phyloP scores from a whole-genome alignment of 2,888 invertebrate genomes.

The Callosobruchus maculatus region DNA sequence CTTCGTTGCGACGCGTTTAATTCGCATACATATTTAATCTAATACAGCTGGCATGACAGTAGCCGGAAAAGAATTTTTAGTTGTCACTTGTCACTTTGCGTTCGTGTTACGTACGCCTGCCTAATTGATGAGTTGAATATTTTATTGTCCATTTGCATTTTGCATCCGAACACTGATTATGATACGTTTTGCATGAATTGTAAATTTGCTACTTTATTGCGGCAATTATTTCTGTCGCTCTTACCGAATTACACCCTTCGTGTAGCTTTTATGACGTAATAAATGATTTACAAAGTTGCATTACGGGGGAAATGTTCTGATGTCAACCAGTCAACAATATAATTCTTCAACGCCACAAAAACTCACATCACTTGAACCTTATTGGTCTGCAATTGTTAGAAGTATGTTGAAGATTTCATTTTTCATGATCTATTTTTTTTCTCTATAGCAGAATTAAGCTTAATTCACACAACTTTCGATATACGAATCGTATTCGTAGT shows the following conservation, averaged over 20 bases:
- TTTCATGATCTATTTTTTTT: no score
- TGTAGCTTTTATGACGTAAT: no score
- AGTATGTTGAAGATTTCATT: no score
- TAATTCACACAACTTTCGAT: no score
- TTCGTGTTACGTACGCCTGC: background rate
- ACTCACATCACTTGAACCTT: no score
- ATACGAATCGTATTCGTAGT: no score
- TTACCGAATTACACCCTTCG: background rate
- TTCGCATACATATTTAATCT: background rate
- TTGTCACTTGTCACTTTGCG: background rate
- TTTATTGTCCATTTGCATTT: background rate
- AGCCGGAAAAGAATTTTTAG: background rate
- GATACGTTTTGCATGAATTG: background rate
- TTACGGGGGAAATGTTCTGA: no score
- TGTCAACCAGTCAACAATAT: no score
- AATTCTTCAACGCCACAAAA: no score
- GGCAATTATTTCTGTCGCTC: background rate
- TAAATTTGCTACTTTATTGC: background rate
- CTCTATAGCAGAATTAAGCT: no score
- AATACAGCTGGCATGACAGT: background rate
- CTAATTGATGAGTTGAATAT: background rate
- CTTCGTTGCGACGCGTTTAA: background rate
- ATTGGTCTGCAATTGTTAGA: no score
- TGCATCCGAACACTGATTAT: background rate
- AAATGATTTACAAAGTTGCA: no score